phyloP scores from a whole-genome alignment of 2,113 vertebrate genomes.

The Poecilia latipinna region DNA sequence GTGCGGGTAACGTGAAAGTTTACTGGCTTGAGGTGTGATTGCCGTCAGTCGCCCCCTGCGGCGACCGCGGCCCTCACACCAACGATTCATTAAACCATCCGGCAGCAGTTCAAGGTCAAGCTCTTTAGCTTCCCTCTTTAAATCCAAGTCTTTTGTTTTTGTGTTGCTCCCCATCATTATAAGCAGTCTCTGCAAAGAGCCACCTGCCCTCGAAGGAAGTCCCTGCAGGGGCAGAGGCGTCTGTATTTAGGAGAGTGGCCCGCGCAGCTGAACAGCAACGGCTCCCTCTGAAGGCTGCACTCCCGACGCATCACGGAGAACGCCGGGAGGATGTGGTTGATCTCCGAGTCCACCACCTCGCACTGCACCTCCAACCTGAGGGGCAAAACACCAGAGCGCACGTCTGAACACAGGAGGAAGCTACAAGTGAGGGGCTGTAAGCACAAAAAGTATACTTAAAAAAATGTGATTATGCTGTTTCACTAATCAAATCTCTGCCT shows the following conservation, averaged over 20 bases:
- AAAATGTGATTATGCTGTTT: no score
- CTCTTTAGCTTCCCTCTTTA: background rate
- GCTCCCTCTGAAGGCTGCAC: conserved; percentile 94
- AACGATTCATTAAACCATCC: background rate
- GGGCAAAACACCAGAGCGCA: conserved; percentile 4
- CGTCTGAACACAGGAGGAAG: background rate
- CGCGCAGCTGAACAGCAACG: conserved; percentile 93
- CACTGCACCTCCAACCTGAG: conserved; percentile 90
- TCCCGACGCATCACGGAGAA: conserved; percentile 85
- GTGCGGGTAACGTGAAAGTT: conserved; percentile 6
- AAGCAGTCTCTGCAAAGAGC: conserved; percentile 92
- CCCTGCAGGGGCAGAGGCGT: conserved; percentile 93
- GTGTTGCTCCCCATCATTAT: conserved; percentile 70
- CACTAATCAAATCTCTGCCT: no score
- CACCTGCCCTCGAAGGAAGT: conserved; percentile 90
- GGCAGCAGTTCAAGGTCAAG: background rate
- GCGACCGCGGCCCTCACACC: background rate
- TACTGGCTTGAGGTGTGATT: background rate
- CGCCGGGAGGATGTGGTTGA: conserved; percentile 93
- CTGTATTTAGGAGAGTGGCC: conserved; percentile 88
- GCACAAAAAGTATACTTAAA: no score
- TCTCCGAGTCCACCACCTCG: conserved; percentile 89
- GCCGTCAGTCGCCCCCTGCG: conserved; percentile 8
- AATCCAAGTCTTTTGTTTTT: background rate
- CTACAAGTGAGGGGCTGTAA: no score